Evolutionary conservation across 2,888 invertebrate genomes (phyloP).

Genomic region (Diarsia dahlii): DNA sequence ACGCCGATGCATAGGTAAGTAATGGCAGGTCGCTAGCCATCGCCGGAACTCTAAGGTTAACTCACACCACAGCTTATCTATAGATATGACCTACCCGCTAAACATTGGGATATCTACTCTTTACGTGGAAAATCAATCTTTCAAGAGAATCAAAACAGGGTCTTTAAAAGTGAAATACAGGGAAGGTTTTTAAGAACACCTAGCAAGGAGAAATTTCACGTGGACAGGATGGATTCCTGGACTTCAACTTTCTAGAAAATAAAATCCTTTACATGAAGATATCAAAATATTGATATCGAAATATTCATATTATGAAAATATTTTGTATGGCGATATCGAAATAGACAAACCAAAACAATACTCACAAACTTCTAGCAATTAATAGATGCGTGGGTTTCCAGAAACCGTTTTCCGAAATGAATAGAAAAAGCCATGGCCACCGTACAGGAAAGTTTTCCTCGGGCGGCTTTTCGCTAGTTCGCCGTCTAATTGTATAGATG

Average conservation of each 20-base stretch:
- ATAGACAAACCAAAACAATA: neutral
- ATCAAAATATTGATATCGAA: too few species aligned
- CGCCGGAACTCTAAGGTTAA: constrained; percentile 42
- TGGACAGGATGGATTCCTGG: neutral
- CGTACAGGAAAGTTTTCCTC: constrained; percentile 66
- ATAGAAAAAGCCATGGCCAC: constrained; percentile 66
- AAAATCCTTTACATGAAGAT: neutral
- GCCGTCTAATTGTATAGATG: constrained; percentile 74
- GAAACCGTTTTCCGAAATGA: neutral
- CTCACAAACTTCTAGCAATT: neutral
- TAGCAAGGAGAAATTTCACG: neutral
- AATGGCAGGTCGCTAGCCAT: constrained; percentile 46
- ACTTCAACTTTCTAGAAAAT: neutral
- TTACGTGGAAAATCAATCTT: neutral
- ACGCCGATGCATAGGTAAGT: constrained; percentile 58
- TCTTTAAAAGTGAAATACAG: neutral
- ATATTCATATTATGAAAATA: too few species aligned
- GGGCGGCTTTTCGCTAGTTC: constrained; percentile 67
- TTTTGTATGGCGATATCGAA: neutral
- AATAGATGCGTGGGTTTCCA: neutral
- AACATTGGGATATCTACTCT: neutral
- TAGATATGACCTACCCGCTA: neutral
- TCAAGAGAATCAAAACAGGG: neutral
- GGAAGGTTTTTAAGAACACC: neutral
- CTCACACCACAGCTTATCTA: constrained; percentile 21